Percentiles rank a stretch among this genome's conserved stretches.
These are phyloP conservation scores for Philonicus albiceps DNA, from an alignment of 2,888 invertebrate genomes.

Conservation along the genomic window DNA sequence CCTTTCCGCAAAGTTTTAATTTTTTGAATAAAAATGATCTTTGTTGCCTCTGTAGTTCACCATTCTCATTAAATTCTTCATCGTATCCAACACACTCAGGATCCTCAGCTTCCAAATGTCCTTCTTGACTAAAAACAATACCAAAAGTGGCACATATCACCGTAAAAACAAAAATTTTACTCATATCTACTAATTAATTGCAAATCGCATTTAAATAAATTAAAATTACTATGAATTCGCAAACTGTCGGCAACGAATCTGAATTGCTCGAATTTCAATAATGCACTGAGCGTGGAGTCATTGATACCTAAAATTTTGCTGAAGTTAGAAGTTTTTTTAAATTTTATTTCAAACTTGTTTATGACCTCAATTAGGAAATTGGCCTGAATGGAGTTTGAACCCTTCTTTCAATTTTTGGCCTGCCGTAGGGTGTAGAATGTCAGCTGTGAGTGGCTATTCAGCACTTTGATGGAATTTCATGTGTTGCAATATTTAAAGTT, in stretches of 20 bases:
- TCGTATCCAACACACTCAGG: neutral
- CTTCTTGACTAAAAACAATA: neutral
- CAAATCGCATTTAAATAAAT: neutral
- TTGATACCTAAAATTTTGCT: neutral
- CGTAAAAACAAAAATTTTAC: neutral
- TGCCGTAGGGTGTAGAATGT: neutral
- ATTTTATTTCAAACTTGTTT: neutral
- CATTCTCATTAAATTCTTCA: neutral
- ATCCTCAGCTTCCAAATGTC: neutral
- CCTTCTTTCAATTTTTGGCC: neutral
- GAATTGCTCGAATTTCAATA: conserved; percentile 3
- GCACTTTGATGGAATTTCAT: neutral
- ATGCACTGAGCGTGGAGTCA: neutral
- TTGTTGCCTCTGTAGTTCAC: neutral
- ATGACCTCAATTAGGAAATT: neutral
- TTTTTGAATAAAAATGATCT: neutral
- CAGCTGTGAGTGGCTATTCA: neutral
- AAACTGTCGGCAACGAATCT: neutral
- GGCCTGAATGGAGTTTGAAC: neutral
- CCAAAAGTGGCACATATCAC: neutral
- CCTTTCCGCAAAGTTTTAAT: neutral
- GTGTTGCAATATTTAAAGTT: neutral
- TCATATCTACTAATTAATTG: neutral
- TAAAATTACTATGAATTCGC: neutral
- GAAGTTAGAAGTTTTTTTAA: neutral